Base-by-base conservation (phyloP, 2,113 vertebrate genomes). In the Menidia beryllina region DNA sequence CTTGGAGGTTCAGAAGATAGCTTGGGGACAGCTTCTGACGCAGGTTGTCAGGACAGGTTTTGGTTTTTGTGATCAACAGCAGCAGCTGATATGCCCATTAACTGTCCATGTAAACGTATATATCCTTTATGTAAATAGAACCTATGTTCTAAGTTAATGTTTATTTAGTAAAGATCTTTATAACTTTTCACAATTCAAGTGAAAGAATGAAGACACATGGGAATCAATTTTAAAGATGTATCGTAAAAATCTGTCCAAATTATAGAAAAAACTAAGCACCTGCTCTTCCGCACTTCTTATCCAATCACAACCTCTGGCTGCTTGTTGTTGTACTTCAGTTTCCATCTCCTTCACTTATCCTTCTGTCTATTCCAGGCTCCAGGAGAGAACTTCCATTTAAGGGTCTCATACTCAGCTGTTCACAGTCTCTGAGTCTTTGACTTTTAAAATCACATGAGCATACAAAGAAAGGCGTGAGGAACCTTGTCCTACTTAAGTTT, bases 341-440 rank as follows among this genome's bases (percentile, higher is more conserved):
- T 38, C 50, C 45, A 53, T 61, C 68, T 76, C 25, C 54, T 77
- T 82, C 47, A 58, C 74, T 65, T 83, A 24, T 60, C 62, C 47
- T 23, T 68, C 8, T 11, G 26, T 62, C 81, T 85, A 78, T 81
- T 86, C 74, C 55, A 72, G 67, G 84, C 78, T 57, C 21, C 20
- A 47, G 36, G n/a, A 38, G 27, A 49, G 30, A 47, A 0, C 30
- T 14, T 59, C 38, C 52, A 69, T 65, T 60, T 30, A 75, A 69
- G 30, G 65, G 68, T 80, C 78, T 72, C 80, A 91, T 90, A 84
- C 86, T 50, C 86, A 91, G 90, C 88, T 91, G 84, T 86, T 58
- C 20, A 36, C n/a, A 20, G 74, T 58, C 62, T 72, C 76, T 84
- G 70, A 65, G 69, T 72, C 65, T 81, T 51, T 79, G 71, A 75